Percentiles rank a stretch among this genome's conserved stretches.
Evolutionary conservation across 35 echinoderm and acorn worm genomes (phyloP).

Genomic region (Apostichopus californicus): DNA sequence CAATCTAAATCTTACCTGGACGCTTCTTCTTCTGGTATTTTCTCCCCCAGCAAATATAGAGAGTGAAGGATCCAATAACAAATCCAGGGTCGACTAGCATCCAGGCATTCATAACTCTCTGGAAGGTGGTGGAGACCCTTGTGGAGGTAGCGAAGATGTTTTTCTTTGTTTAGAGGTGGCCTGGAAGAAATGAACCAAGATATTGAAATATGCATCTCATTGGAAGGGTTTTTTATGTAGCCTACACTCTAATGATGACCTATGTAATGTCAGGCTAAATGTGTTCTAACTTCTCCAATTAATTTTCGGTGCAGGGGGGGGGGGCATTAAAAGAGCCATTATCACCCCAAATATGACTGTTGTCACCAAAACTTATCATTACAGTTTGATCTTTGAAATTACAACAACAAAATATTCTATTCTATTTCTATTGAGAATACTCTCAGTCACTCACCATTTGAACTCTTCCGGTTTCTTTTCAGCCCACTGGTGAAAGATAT

Average conservation of each 20-base stretch:
- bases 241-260: too few relatives aligned
- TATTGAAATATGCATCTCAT: too few relatives aligned
- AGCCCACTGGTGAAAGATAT: constrained; percentile 49
- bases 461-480: constrained; percentile 16
- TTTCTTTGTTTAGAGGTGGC: constrained; percentile 71
- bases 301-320: too few relatives aligned
- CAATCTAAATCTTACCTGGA: constrained; percentile 39
- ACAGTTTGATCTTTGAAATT: too few relatives aligned
- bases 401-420: too few relatives aligned
- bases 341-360: too few relatives aligned
- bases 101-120: constrained; percentile 86
- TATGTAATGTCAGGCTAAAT: too few relatives aligned
- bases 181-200: constrained; percentile 41
- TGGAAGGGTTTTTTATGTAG: too few relatives aligned
- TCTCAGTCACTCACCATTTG: not conserved
- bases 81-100: constrained; percentile 93
- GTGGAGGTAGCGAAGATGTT: constrained; percentile 82
- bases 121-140: constrained; percentile 87
- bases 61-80: constrained; percentile 98
- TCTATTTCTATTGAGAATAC: not conserved
- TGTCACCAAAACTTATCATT: too few relatives aligned
- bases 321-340: too few relatives aligned
- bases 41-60: constrained; percentile 79
- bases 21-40: constrained; percentile 58
- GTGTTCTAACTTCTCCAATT: too few relatives aligned